Evolutionary conservation across 1,140 invertebrate species (phyloP).

Genomic region (Lasioglossum albipes): DNA sequence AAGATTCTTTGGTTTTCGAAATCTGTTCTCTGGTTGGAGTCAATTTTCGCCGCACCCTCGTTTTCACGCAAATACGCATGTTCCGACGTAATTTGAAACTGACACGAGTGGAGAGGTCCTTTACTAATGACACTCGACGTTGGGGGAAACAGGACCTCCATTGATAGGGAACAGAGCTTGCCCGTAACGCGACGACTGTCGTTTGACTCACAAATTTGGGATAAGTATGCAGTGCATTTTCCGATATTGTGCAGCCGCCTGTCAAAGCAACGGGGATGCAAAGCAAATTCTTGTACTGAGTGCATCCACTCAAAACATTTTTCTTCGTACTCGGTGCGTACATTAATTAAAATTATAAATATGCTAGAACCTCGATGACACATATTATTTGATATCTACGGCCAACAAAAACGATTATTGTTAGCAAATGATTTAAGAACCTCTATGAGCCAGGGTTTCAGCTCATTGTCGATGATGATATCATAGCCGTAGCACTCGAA

Average conservation of each 20-base stretch:
- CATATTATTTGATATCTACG: no score
- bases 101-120: not conserved
- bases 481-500: constrained; percentile 93
- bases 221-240: not conserved
- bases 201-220: not conserved
- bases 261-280: not conserved
- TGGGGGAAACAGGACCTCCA: not conserved
- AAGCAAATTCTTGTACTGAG: no score
- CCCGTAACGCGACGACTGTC: not conserved
- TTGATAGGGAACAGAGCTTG: not conserved
- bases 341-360: no score
- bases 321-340: no score
- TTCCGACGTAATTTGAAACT: not conserved
- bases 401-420: no score
- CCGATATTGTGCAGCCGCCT: no score
- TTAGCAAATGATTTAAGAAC: constrained; percentile 69
- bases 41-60: not conserved
- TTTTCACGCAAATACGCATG: not conserved
- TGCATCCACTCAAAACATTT: no score
- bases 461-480: constrained; percentile 91
- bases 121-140: not conserved
- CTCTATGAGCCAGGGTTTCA: constrained; percentile 93
- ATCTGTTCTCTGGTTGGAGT: no score
- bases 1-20: not conserved
- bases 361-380: no score